phyloP scores from a whole-genome alignment of 2,888 invertebrate genomes.

The Blastobasis lacticolella region DNA sequence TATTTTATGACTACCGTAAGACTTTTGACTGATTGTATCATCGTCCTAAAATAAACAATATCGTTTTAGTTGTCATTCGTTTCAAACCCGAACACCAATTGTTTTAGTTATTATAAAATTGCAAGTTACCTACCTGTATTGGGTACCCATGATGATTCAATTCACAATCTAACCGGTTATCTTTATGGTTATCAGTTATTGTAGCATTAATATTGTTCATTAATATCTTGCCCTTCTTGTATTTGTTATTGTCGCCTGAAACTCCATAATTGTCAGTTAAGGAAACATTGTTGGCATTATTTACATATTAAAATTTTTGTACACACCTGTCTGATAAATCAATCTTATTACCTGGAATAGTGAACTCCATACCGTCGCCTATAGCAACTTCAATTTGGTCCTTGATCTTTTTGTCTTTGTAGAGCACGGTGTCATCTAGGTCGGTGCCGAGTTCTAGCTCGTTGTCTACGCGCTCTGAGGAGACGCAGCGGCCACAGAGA shows the following conservation, averaged over 20 bases:
- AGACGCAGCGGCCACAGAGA: conserved; percentile 78
- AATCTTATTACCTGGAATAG: conserved; percentile 82
- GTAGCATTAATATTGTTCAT: conserved; percentile 87
- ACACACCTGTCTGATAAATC: too few species aligned
- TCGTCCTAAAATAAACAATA: conserved; percentile 67
- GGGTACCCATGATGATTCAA: conserved; percentile 82
- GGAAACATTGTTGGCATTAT: too few species aligned
- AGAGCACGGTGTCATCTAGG: conserved; percentile 88
- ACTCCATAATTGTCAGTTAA: conserved; percentile 11
- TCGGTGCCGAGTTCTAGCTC: conserved; percentile 77
- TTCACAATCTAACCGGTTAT: conserved; percentile 83
- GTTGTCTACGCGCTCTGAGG: conserved; percentile 79
- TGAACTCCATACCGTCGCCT: conserved; percentile 94
- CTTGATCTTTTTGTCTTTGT: conserved; percentile 90
- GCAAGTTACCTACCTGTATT: conserved; percentile 59
- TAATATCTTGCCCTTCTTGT: conserved; percentile 86
- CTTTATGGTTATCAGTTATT: conserved; percentile 82
- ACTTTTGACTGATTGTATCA: conserved; percentile 90
- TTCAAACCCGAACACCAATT: neutral
- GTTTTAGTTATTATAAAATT: neutral
- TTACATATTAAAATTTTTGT: too few species aligned
- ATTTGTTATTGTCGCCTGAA: conserved; percentile 86
- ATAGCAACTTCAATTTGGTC: conserved; percentile 93
- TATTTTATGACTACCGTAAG: conserved; percentile 93
- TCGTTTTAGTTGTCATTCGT: neutral